These are phyloP conservation scores for Engystomops pustulosus DNA, from an alignment of 2,113 vertebrate genomes.

Conservation along the genomic window DNA sequence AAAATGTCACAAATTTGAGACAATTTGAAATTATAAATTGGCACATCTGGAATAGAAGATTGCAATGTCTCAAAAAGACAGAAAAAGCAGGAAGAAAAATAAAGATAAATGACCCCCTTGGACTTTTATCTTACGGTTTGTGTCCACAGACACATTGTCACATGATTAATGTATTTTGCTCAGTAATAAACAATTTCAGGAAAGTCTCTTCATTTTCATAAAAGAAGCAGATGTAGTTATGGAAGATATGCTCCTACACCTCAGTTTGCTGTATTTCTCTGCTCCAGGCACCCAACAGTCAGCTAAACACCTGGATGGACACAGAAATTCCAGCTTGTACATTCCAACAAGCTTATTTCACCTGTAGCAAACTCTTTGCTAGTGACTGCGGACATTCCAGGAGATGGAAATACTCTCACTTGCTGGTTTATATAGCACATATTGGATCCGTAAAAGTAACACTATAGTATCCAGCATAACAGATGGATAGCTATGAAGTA, in stretches of 20 bases:
- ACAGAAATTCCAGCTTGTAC: conserved; percentile 13
- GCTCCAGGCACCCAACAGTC: conserved; percentile 31
- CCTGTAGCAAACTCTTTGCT: conserved; percentile 17
- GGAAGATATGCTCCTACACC: neutral
- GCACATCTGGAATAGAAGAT: too few relatives aligned
- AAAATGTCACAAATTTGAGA: too few relatives aligned
- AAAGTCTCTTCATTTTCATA: neutral
- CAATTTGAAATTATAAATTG: too few relatives aligned
- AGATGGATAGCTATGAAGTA: neutral
- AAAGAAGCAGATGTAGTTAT: conserved; percentile 13
- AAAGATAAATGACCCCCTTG: too few relatives aligned
- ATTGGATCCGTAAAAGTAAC: too few relatives aligned
- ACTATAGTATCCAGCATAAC: too few relatives aligned
- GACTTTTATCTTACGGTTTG: too few relatives aligned
- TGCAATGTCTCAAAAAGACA: too few relatives aligned
- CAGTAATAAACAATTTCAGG: neutral
- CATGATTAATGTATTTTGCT: too few relatives aligned
- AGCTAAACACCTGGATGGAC: conserved; percentile 49
- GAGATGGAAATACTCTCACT: neutral
- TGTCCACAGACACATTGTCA: too few relatives aligned
- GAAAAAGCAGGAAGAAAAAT: too few relatives aligned
- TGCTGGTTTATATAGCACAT: neutral
- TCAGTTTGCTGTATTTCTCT: neutral
- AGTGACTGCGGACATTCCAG: conserved; percentile 17
- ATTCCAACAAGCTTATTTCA: conserved; percentile 38